Evolutionary conservation across 2,888 invertebrate species (phyloP), one percentile per base, ranked within the genome.

Genomic region (Rhagonycha lutea): DNA sequence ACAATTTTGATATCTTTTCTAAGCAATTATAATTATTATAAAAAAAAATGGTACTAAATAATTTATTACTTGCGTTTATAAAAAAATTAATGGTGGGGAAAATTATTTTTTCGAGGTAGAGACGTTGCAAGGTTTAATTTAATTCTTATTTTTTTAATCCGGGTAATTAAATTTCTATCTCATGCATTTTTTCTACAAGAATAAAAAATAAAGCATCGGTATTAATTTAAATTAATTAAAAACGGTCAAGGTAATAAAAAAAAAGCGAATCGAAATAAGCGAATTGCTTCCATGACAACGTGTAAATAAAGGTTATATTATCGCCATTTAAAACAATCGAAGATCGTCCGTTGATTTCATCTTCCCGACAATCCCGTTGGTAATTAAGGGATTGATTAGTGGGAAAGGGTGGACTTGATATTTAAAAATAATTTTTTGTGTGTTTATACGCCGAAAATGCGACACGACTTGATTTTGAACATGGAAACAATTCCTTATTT

Each of bases 331-430:
- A 75, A 75, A 78, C 68, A 78, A 78, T 69, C 75, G 74, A 75
- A 75, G 72, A 78, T 70, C 14, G 63, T 65, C 60, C 69, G 68
- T 60, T 26, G 72, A 70, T 72, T 70, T 77, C 69, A 71, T 75
- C 73, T 72, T 75, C 71, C 75, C 69, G 75, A 82, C 62, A 72
- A 68, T 76, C 73, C 65, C 71, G 73, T 70, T 78, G 79, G 81
- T 84, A 85, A 86, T 86, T 86, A 85, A 82, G 83, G 81, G 85
- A 86, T 86, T 86, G 86, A 86, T 86, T 86, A 84, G 84, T 81
- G 81, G 80, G 78, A 80, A 83, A 81, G 83, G 83, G 79, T 81
- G 77, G 72, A 72, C 72, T 70, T 47, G 26, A 28, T 60, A 67
- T 69, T 69, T 61, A 24, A 69, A 67, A 29, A 24, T 14, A 14